Evolutionary conservation across 2,797 vertebrate genomes (phyloP).

Genomic region (Salarias fasciatus): DNA sequence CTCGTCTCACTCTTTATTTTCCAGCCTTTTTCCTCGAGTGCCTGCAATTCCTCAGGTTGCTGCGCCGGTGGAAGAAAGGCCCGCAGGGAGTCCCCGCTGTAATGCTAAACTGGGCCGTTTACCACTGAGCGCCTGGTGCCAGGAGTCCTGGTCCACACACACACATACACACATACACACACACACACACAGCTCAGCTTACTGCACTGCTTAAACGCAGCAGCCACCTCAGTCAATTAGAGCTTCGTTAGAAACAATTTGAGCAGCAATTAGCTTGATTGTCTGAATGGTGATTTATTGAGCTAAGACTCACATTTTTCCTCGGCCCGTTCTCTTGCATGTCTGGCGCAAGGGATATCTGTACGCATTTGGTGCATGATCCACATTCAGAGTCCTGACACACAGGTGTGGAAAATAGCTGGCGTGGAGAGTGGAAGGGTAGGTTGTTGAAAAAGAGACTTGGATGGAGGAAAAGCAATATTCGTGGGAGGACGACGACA

Average conservation of each 20-base stretch:
- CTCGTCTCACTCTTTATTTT: slow-evolving; percentile 75
- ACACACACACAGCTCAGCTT: slow-evolving; percentile 48
- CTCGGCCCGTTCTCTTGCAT: slow-evolving; percentile 28
- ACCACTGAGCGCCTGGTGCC: slow-evolving; percentile 67
- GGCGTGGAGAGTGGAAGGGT: slow-evolving; percentile 31
- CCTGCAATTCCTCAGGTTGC: slow-evolving; percentile 78
- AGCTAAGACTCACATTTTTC: slow-evolving; percentile 38
- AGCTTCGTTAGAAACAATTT: slow-evolving; percentile 65
- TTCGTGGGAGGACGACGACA: slow-evolving; percentile 15
- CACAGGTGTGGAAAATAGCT: slow-evolving; percentile 71
- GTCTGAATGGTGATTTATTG: slow-evolving; percentile 75
- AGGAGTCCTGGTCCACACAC: slow-evolving; percentile 40
- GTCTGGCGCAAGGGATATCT: slow-evolving; percentile 67
- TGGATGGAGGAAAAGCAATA: slow-evolving; percentile 23
- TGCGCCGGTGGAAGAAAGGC: slow-evolving; percentile 65
- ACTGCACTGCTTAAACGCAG: slow-evolving; percentile 51
- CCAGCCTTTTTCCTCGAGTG: slow-evolving; percentile 62
- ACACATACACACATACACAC: slow-evolving; percentile 8
- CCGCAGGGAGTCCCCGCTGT: slow-evolving; percentile 72
- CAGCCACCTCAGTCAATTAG: slow-evolving; percentile 70
- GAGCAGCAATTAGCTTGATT: slow-evolving; percentile 71
- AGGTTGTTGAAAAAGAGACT: slow-evolving; percentile 36
- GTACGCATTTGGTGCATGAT: slow-evolving; percentile 59
- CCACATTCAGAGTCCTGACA: slow-evolving; percentile 56
- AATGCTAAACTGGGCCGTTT: slow-evolving; percentile 74